A percentile compares a stretch with the other conserved stretches of the same genome.
These are phyloP conservation scores for Wasmannia auropunctata DNA, from an alignment of 1,140 invertebrate species.

Conservation along the genomic window DNA sequence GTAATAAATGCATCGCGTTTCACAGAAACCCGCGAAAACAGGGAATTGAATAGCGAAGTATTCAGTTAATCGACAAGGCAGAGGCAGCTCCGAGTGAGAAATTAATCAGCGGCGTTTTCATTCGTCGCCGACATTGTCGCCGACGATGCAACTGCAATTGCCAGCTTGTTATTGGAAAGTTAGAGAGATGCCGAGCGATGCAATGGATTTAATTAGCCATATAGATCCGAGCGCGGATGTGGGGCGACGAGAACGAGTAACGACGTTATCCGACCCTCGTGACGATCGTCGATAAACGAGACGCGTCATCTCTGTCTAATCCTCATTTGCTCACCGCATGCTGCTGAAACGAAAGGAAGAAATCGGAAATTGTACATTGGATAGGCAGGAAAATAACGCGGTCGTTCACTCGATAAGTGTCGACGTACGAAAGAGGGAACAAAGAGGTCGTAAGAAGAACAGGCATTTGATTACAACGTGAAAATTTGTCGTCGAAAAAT, in stretches of 20 bases:
- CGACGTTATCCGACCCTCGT: conserved; percentile 66
- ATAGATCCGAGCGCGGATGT: conserved; percentile 61
- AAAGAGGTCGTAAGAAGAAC: neutral
- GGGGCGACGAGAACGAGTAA: conserved; percentile 55
- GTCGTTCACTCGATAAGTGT: conserved; percentile 21
- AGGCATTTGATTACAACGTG: conserved; percentile 1
- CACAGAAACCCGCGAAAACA: neutral
- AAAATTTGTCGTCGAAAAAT: neutral
- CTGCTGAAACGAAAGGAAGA: conserved; percentile 36
- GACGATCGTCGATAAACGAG: conserved; percentile 69
- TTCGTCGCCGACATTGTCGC: conserved; percentile 3
- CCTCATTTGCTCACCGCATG: conserved; percentile 19
- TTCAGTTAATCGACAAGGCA: conserved; percentile 16
- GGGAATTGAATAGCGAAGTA: conserved; percentile 20
- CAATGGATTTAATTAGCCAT: conserved; percentile 69
- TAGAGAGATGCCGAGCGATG: conserved; percentile 30
- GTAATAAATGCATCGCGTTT: neutral
- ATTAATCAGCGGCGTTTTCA: conserved; percentile 45
- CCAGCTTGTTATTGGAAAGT: conserved; percentile 46
- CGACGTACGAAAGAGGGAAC: neutral
- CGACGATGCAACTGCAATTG: conserved; percentile 41
- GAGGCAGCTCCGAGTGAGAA: conserved; percentile 5
- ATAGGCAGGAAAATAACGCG: conserved; percentile 27
- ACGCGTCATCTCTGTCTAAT: conserved; percentile 64
- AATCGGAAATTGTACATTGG: conserved; percentile 67